phyloP scores from a whole-genome alignment of 2,888 invertebrate species.

The Amphipoea oculea region DNA sequence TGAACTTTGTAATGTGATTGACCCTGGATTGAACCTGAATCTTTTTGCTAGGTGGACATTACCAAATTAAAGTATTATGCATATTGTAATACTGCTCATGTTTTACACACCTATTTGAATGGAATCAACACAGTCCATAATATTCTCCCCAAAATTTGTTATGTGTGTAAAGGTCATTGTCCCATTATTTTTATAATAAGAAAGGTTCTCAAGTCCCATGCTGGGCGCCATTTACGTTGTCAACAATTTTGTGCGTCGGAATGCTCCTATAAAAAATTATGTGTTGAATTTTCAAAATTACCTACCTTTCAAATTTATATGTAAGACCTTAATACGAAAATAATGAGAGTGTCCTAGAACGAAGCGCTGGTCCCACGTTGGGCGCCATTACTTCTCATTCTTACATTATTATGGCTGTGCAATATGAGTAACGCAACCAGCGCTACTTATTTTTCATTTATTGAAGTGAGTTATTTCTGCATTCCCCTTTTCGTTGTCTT shows the following conservation, averaged over 20 bases:
- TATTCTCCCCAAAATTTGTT: background rate
- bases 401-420: conserved; percentile 60
- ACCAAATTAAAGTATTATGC: conserved; percentile 3
- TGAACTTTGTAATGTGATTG: conserved; percentile 43
- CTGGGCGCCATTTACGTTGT: conserved; percentile 35
- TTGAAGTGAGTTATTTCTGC: conserved; percentile 58
- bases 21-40: conserved; percentile 38
- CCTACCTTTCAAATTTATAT: conserved; percentile 36
- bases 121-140: background rate
- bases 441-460: conserved; percentile 67
- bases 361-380: conserved; percentile 51
- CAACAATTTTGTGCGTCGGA: conserved; percentile 11
- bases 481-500: conserved; percentile 40
- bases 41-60: conserved; percentile 7
- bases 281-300: conserved; percentile 35
- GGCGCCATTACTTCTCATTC: conserved; percentile 67
- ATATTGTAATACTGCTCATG: background rate
- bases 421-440: conserved; percentile 58
- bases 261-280: conserved; percentile 33
- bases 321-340: conserved; percentile 60
- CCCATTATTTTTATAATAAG: conserved; percentile 3
- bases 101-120: background rate
- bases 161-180: background rate
- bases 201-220: conserved; percentile 14
- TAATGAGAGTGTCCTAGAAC: conserved; percentile 60